phyloP scores from a whole-genome alignment of 2,113 vertebrate genomes.

The Boleophthalmus pectinirostris region DNA sequence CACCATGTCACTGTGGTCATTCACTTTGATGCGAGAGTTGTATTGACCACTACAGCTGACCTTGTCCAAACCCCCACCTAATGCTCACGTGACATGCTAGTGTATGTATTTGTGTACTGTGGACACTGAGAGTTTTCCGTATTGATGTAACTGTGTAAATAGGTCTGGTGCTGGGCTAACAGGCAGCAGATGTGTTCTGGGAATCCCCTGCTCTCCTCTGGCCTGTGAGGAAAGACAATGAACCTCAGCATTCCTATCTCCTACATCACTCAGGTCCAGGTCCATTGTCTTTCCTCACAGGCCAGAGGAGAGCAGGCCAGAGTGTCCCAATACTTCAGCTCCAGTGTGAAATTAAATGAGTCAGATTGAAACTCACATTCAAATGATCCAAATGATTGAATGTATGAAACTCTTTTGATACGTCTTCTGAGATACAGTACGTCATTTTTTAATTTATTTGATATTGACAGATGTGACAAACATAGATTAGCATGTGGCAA shows the following conservation, averaged over 20 bases:
- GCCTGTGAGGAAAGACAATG: constrained; percentile 21
- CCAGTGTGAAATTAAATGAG: neutral
- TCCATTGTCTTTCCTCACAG: constrained; percentile 15
- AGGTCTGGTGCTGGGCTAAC: constrained; percentile 37
- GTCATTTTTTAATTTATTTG: too few species aligned
- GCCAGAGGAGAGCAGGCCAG: neutral
- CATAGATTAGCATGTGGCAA: too few species aligned
- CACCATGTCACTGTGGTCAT: constrained; percentile 15
- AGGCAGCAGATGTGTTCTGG: constrained; percentile 55
- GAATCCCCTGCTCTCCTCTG: constrained; percentile 16
- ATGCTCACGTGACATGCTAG: neutral
- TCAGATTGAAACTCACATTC: neutral
- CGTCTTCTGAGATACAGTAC: too few species aligned
- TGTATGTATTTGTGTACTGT: constrained; percentile 22
- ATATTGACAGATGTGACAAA: too few species aligned
- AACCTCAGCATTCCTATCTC: too few species aligned
- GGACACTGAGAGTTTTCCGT: constrained; percentile 29
- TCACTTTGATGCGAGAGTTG: constrained; percentile 38
- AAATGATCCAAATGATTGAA: too few species aligned
- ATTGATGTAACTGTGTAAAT: constrained; percentile 61
- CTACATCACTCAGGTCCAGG: too few species aligned
- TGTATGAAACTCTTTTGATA: too few species aligned
- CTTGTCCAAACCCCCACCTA: neutral
- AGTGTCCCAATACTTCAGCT: neutral
- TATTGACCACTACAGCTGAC: constrained; percentile 49